Evolutionary conservation across 2,888 invertebrate species (phyloP), one percentile per base, ranked within the genome.

Genomic region (Tuta absoluta): DNA sequence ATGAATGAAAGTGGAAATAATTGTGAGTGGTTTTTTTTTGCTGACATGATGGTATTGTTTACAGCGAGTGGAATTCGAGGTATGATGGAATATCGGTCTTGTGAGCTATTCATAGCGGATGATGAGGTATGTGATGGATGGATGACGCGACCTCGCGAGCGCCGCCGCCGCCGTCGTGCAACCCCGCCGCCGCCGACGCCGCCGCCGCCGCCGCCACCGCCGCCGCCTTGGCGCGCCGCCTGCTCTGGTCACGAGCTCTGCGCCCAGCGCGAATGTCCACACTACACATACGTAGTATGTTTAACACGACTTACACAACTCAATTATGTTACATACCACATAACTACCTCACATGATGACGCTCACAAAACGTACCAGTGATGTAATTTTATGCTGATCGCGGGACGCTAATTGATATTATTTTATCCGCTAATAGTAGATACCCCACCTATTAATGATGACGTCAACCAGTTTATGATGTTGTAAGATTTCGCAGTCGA

Each of bases 101-200:
- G 74, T 72, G 81, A 82, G 81, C 89, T 91, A 91, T 89, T 89
- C 82, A 79, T 88, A 86, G 87, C 78, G 66, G 70, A 82, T 86
- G 89, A 89, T 89, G 87, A 86, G 81, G 80, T 81, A 78, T 81
- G 79, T 85, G 88, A 87, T 85, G 85, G 88, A 87, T 87, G 81
- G 79, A 85, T 90, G 90, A 89, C 89, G 90, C 81, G 86, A 80
- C 86, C 85, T 86, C 86, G 85, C 75, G 78, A 81, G 72, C 76
- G 77, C 65, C 64, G 65, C 71, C 72, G 51, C 51, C 65, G 65
- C n/a, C n/a, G n/a, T n/a, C n/a, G n/a, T 66, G 64, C 38, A n/a
- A 19, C 49, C 65, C 58, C 37, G 65, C 67, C 75, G 73, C 71
- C 71, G 51, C 51, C 66, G 65, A 17, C 66, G 64, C 38, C 53